Evolutionary conservation across 2,888 invertebrate genomes (phyloP).

Genomic region (Adineta ricciae): DNA sequence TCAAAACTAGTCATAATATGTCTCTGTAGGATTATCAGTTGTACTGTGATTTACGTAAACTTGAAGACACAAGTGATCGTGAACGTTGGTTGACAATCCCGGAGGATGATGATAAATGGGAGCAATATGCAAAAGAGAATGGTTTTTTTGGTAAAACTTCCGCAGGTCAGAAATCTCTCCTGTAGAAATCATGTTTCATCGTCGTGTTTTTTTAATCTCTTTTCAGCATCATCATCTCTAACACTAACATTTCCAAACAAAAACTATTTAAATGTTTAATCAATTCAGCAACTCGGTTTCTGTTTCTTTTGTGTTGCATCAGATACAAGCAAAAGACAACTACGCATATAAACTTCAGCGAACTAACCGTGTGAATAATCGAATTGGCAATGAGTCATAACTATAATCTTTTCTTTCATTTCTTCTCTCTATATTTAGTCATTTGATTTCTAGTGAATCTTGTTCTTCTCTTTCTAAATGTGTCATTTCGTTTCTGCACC

Average conservation of each 20-base stretch:
- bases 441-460: neutral
- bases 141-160: neutral
- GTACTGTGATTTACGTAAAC: constrained; percentile 79
- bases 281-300: neutral
- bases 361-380: neutral
- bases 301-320: neutral
- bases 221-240: neutral
- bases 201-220: neutral
- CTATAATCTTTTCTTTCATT: neutral
- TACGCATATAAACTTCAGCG: neutral
- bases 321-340: neutral
- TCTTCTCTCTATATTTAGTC: neutral
- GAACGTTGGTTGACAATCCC: constrained; percentile 78
- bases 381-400: neutral
- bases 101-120: constrained; percentile 84
- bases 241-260: neutral
- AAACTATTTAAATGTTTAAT: neutral
- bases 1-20: neutral
- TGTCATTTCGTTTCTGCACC: neutral
- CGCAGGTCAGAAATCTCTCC: too few species aligned
- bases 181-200: too few species aligned
- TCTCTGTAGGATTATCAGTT: constrained; percentile 68
- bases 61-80: constrained; percentile 66
- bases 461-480: neutral
- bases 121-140: constrained; percentile 47